A percentile compares a stretch with the other conserved stretches of the same genome.
These are phyloP conservation scores for Brachyistius frenatus DNA, from an alignment of 2,113 vertebrate species.

Conservation along the genomic window DNA sequence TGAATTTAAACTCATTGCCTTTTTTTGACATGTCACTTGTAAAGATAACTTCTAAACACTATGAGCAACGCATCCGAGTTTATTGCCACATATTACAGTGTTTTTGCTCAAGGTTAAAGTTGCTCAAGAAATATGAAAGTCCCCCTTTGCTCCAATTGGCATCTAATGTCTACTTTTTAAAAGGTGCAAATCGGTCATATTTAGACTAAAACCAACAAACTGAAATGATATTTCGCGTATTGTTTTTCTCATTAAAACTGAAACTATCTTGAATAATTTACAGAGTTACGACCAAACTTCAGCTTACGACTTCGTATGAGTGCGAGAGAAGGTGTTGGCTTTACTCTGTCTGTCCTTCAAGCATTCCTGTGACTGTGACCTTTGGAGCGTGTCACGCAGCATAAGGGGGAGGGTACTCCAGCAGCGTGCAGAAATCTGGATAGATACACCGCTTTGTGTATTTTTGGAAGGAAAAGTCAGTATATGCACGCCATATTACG, in stretches of 20 bases:
- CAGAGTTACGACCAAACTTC: constrained; percentile 68
- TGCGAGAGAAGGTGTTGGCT: constrained; percentile 77
- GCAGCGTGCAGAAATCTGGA: constrained; percentile 67
- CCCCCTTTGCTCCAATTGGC: background rate
- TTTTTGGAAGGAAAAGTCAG: constrained; percentile 36
- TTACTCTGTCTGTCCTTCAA: constrained; percentile 84
- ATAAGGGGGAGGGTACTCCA: constrained; percentile 74
- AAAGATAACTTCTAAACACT: background rate
- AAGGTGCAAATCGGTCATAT: background rate
- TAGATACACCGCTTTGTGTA: constrained; percentile 56
- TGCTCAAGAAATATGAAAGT: background rate
- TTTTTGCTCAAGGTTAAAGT: constrained; percentile 23
- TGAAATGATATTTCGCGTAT: background rate
- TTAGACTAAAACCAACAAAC: background rate
- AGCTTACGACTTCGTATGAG: constrained; percentile 58
- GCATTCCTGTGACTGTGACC: constrained; percentile 87
- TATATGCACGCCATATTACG: background rate
- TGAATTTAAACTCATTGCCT: background rate
- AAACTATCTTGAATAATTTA: constrained; percentile 51
- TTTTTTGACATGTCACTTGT: background rate
- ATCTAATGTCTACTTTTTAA: background rate
- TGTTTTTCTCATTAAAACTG: constrained; percentile 1
- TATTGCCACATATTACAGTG: background rate
- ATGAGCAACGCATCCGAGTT: background rate
- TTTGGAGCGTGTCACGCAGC: constrained; percentile 85